Evolutionary conservation across 92 coral and sea anemone species (phyloP), one percentile per base, ranked within the genome.

Genomic region (Zoanthus solanderi): DNA sequence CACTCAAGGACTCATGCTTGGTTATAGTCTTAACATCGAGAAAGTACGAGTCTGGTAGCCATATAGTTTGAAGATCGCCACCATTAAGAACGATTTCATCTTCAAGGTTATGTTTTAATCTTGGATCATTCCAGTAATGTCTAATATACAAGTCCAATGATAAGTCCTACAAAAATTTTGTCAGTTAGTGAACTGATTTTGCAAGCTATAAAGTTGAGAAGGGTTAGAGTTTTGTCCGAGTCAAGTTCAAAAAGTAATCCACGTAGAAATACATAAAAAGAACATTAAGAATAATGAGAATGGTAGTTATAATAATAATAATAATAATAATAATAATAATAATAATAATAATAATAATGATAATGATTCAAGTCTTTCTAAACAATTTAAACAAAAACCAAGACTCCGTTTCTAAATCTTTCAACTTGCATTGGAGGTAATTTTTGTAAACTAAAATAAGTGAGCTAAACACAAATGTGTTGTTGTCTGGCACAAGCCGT

Each of bases 31-130:
- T 89, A 12, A 94, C 87, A 78, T 96, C 92, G 23, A 91, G 87
- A 46, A 96, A 90, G 83, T 84, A 96, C 0, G 97, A 92, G 75
- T 96, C 97, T 5, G 98, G 98, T 10, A 93, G 94, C 98, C 98
- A 96, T 60, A 96, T 90, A 3, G 79, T 72, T 6, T 85, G 75
- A 32, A 76, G 85, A 63, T 92, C 75, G 16, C 78, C 84, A 4
- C 93, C 97, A 11, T 88, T 73, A 18, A 96, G 78, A 0, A 78
- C 88, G 46, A 92, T 72, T 32, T 88, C 57, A 32, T 84, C 46
- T 18, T 89, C 72, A 16, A 88, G 54, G 13, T 90, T 87, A 58
- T 92, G 93, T n/a, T 84, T 91, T 31, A 96, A 82, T 53, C 97
- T 88, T 12, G 95, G 94, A 57, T 96, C 98, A 23, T 48, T 74